Evolutionary conservation across 2,888 invertebrate species (phyloP).

Genomic region (Lymantria dispar): DNA sequence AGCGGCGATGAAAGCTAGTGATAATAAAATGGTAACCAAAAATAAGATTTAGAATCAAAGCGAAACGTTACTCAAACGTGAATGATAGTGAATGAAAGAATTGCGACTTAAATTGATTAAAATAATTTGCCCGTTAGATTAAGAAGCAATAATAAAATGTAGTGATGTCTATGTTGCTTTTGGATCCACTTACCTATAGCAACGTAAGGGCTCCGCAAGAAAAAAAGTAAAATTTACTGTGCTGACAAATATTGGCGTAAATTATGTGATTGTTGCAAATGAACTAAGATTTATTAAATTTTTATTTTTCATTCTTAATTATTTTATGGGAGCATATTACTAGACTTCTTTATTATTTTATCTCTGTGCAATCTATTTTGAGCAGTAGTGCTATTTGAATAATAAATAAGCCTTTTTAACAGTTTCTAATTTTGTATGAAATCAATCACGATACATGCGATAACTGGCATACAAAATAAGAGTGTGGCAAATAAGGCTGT

Average conservation of each 20-base stretch:
- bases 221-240: conserved; percentile 81
- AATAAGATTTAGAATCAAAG: conserved; percentile 74
- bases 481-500: conserved; percentile 72
- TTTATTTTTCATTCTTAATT: conserved; percentile 7
- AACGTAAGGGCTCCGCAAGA: conserved; percentile 83
- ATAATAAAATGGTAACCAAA: conserved; percentile 55
- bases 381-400: conserved; percentile 22
- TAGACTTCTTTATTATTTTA: conserved; percentile 11
- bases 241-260: conserved; percentile 67
- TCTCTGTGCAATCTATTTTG: conserved; percentile 20
- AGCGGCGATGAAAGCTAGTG: conserved; percentile 57
- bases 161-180: conserved; percentile 61
- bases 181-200: conserved; percentile 79
- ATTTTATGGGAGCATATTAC: conserved; percentile 5
- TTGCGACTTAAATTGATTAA: conserved; percentile 56
- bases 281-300: conserved; percentile 40
- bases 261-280: conserved; percentile 56
- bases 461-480: conserved; percentile 62
- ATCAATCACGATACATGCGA: conserved; percentile 62
- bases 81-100: conserved; percentile 55
- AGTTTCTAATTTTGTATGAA: conserved; percentile 24
- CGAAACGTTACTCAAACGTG: conserved; percentile 80
- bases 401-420: conserved; percentile 13
- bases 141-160: conserved; percentile 64
- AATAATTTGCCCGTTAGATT: conserved; percentile 43